phyloP scores from a whole-genome alignment of 2,113 vertebrate genomes.

The Pachycephala philippinensis region DNA sequence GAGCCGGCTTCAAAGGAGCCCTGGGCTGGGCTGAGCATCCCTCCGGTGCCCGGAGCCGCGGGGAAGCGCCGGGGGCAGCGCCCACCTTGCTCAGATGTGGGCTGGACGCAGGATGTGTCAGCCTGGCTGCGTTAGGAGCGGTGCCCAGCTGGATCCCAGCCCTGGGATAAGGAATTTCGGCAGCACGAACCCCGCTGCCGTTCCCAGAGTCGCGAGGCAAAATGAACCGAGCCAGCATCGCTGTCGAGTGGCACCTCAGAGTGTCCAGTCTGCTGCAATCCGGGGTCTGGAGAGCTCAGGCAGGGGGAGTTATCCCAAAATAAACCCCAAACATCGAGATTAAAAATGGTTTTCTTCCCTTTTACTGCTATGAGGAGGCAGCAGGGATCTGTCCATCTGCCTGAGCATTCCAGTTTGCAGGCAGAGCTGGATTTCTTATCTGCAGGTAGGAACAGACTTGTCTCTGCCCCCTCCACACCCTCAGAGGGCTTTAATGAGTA shows the following conservation, averaged over 20 bases:
- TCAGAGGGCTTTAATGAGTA: background rate
- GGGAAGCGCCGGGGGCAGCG: background rate
- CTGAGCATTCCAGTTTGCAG: background rate
- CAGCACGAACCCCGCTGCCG: background rate
- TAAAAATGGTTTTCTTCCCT: background rate
- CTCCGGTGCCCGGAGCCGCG: background rate
- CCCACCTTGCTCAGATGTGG: slow-evolving; percentile 20
- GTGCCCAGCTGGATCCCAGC: slow-evolving; percentile 19
- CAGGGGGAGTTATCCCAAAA: background rate
- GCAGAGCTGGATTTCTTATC: background rate
- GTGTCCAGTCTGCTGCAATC: background rate
- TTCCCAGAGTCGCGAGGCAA: background rate
- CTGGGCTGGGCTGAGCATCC: background rate
- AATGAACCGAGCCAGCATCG: rapidly evolving
- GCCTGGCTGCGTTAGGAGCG: background rate
- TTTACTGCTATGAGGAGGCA: background rate
- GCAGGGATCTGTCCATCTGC: background rate
- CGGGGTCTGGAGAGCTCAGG: background rate
- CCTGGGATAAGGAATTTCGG: background rate
- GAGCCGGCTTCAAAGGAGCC: background rate
- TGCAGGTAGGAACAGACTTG: background rate
- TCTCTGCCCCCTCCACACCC: background rate
- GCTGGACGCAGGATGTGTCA: background rate
- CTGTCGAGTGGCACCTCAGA: background rate
- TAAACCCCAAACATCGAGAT: background rate